Percentiles rank a stretch among this genome's conserved stretches.
Conservation (phyloP, 35 echinoderm and acorn worm species). For the Nesometra sesokonis region DNA sequence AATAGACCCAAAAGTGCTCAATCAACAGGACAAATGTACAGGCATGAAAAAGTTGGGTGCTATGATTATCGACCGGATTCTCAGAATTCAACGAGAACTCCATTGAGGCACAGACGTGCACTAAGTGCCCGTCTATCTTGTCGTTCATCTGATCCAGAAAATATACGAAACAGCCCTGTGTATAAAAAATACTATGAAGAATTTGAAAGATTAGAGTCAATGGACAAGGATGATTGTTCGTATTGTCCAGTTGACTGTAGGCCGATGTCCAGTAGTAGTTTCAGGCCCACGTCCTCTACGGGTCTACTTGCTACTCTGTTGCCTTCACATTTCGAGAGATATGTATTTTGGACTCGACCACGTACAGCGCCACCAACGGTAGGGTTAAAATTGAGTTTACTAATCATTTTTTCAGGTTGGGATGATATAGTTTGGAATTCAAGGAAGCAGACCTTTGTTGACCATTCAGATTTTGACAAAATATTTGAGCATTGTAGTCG, state of each 20-base stretch:
- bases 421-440: too few species aligned
- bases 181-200: conserved; percentile 20
- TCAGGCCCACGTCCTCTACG: conserved; percentile 80
- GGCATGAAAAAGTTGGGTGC: neutral
- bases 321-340: conserved; percentile 74
- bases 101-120: neutral
- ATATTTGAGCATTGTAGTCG: too few species aligned
- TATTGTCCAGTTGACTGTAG: conserved; percentile 84
- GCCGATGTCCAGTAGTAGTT: conserved; percentile 59
- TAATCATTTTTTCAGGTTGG: neutral
- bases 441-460: too few species aligned
- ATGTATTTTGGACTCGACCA: conserved; percentile 33
- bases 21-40: neutral
- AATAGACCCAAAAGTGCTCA: neutral
- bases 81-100: conserved; percentile 12
- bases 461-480: too few species aligned
- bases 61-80: neutral
- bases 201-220: conserved; percentile 19
- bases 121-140: neutral
- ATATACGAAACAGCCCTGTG: conserved; percentile 39
- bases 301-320: conserved; percentile 63
- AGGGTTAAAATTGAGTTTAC: neutral
- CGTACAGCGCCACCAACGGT: conserved; percentile 63
- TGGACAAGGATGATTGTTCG: conserved; percentile 40
- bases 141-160: neutral